Conservation (phyloP, 2,113 vertebrate genomes). For the Stegostoma tigrinum region DNA sequence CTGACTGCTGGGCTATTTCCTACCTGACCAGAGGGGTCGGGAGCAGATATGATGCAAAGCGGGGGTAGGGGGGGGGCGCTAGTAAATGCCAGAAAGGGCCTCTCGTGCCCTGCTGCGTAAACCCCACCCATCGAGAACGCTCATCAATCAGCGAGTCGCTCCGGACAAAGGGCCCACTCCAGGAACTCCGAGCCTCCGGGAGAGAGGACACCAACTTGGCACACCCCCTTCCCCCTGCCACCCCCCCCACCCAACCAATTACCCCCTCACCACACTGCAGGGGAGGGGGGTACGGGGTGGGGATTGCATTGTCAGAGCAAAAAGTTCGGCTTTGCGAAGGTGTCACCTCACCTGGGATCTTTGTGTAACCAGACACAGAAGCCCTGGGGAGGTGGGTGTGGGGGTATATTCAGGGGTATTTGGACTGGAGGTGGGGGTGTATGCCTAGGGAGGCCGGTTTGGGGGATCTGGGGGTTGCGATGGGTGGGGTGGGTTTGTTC, state of each 20-base stretch:
- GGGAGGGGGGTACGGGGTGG: too few species aligned
- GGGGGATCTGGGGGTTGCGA: neutral
- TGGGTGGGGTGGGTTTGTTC: neutral
- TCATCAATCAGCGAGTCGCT: neutral
- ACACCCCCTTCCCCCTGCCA: too few species aligned
- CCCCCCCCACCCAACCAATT: neutral
- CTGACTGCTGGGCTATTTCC: too few species aligned
- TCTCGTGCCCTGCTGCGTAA: neutral
- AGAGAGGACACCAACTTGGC: too few species aligned
- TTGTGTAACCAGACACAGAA: neutral
- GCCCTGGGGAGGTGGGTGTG: too few species aligned
- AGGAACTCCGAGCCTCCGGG: neutral
- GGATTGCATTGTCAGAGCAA: neutral
- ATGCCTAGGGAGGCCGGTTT: too few species aligned
- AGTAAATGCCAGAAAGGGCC: neutral
- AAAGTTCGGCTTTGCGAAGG: neutral
- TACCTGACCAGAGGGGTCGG: too few species aligned
- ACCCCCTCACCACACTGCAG: too few species aligned
- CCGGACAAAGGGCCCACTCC: neutral
- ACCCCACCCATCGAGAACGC: neutral
- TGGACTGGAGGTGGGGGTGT: neutral
- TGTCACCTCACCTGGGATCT: neutral
- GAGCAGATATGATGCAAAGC: too few species aligned
- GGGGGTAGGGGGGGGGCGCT: too few species aligned
- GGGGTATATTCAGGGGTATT: neutral